Percentiles rank a stretch among this genome's conserved stretches.
These are phyloP conservation scores for Tridacna crocea DNA, from an alignment of 2,888 invertebrate genomes.

Conservation along the genomic window DNA sequence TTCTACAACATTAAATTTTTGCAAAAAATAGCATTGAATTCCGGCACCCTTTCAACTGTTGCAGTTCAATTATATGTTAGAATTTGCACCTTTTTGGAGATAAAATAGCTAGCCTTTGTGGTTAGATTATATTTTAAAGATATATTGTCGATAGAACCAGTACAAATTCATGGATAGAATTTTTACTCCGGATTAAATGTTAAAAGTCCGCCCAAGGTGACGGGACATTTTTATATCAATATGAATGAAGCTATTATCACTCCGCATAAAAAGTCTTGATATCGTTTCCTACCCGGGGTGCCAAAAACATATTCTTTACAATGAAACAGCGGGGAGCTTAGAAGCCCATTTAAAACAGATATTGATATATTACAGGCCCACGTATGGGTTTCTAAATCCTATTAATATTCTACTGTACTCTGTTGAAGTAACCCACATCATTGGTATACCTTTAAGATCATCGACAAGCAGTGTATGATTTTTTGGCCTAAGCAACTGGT, in stretches of 20 bases:
- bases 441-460: not conserved
- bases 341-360: slow-evolving; percentile 51
- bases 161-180: slow-evolving; percentile 55
- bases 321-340: slow-evolving; percentile 29
- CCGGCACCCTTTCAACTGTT: no score
- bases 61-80: no score
- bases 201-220: slow-evolving; percentile 19
- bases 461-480: not conserved
- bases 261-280: slow-evolving; percentile 29
- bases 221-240: slow-evolving; percentile 24
- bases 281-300: slow-evolving; percentile 36
- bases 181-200: slow-evolving; percentile 43
- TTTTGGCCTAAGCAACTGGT: no score
- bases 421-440: slow-evolving; percentile 21
- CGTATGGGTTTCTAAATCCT: slow-evolving; percentile 44
- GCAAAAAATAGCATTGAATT: no score
- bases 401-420: slow-evolving; percentile 40
- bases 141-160: slow-evolving; percentile 10
- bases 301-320: slow-evolving; percentile 34
- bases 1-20: no score
- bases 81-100: no score
- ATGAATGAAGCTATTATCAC: slow-evolving; percentile 28
- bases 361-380: slow-evolving; percentile 49
- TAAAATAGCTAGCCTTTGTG: no score
- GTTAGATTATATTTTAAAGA: not conserved